Evolutionary conservation across 2,797 vertebrate genomes (phyloP).

Genomic region (Trachops cirrhosus): DNA sequence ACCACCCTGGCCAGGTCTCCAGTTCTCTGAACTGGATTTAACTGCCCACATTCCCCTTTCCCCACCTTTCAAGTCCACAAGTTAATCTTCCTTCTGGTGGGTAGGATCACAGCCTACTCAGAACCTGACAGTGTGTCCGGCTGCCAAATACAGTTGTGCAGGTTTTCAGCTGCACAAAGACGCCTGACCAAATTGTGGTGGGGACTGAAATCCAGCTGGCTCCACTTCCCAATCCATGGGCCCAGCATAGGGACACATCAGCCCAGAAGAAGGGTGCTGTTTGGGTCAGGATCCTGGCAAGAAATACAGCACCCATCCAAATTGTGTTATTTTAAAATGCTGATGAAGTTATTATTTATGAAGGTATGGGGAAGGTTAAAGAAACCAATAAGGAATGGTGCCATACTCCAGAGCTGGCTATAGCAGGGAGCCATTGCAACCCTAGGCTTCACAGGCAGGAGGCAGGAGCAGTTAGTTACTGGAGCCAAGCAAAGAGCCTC

Average conservation of each 20-base stretch:
- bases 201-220: not conserved
- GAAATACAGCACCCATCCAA: not conserved
- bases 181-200: not conserved
- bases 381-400: not conserved
- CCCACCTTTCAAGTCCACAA: not conserved
- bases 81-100: not conserved
- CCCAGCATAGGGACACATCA: not conserved
- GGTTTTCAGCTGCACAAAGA: not conserved
- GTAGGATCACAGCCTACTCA: not conserved
- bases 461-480: not conserved
- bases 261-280: not conserved
- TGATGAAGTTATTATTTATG: not conserved
- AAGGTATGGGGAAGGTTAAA: not conserved
- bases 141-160: not conserved
- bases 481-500: not conserved
- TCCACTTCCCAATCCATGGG: not conserved
- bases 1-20: not conserved
- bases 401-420: not conserved
- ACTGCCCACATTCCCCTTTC: not conserved
- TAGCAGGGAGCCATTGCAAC: not conserved
- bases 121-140: not conserved
- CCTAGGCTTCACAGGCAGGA: not conserved
- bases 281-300: not conserved
- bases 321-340: not conserved
- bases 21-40: not conserved